These are phyloP conservation scores for Callinectes sapidus DNA, from an alignment of 2,888 invertebrate genomes.

Conservation along the genomic window DNA sequence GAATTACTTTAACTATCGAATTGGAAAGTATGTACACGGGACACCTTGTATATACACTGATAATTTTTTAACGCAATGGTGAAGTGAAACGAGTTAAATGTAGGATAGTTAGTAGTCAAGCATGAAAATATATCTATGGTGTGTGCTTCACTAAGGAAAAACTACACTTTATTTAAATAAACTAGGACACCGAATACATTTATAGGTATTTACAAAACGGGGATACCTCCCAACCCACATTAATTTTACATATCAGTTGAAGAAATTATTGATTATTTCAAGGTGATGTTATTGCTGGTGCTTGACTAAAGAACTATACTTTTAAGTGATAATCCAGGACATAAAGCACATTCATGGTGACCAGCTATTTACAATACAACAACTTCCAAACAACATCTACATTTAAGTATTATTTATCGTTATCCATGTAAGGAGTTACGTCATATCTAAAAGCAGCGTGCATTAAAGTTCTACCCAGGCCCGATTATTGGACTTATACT, in stretches of 20 bases:
- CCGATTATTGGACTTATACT: not conserved
- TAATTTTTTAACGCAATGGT: not conserved
- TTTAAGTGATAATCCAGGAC: too few species aligned
- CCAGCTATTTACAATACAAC: too few species aligned
- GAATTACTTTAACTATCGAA: too few species aligned
- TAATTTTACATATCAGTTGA: not conserved
- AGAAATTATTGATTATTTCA: not conserved
- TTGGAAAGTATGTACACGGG: too few species aligned
- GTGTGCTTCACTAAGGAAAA: not conserved
- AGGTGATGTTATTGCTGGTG: not conserved
- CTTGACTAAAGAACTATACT: too few species aligned
- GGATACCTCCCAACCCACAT: not conserved
- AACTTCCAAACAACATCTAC: too few species aligned
- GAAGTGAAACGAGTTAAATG: not conserved
- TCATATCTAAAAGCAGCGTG: not conserved
- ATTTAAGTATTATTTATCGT: too few species aligned
- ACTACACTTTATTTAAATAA: not conserved
- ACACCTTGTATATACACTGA: too few species aligned
- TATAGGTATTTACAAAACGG: not conserved
- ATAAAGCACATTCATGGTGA: too few species aligned
- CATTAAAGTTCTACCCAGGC: not conserved
- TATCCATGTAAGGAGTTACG: not conserved
- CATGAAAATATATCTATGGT: not conserved
- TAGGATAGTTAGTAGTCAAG: not conserved
- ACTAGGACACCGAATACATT: not conserved